These are phyloP conservation scores for Aporrectodea caliginosa DNA, from an alignment of 1,140 invertebrate genomes.

Conservation along the genomic window DNA sequence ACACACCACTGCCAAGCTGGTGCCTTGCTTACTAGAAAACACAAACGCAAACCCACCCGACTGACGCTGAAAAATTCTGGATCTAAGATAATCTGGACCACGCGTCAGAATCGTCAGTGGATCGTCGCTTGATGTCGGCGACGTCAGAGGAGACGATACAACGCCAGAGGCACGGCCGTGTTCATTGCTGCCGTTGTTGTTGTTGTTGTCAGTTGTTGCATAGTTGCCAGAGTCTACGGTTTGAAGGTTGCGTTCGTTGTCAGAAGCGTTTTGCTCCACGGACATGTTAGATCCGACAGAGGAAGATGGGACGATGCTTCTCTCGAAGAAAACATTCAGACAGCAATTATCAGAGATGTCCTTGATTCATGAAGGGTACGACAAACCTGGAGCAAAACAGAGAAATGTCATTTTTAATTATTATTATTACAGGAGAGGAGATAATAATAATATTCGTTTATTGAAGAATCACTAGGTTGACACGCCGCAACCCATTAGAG, in stretches of 20 bases:
- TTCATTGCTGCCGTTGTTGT: background rate
- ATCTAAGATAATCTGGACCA: background rate
- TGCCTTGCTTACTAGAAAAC: background rate
- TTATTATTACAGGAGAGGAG: too few species aligned
- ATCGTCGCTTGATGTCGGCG: background rate
- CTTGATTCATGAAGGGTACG: too few species aligned
- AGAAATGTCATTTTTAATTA: too few species aligned
- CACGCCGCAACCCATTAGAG: too few species aligned
- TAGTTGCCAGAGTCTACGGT: background rate
- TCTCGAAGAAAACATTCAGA: too few species aligned
- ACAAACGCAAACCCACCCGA: background rate
- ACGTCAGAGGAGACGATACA: background rate
- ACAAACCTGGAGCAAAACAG: too few species aligned
- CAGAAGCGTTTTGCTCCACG: background rate
- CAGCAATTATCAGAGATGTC: too few species aligned
- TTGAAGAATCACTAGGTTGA: too few species aligned
- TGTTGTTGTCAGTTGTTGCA: background rate
- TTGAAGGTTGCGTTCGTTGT: background rate
- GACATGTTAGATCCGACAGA: background rate
- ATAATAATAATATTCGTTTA: too few species aligned
- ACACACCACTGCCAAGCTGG: too few species aligned
- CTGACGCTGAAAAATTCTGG: background rate
- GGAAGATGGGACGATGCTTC: background rate
- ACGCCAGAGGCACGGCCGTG: background rate
- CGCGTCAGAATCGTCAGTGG: background rate